These are phyloP conservation scores for Patiria pectinifera DNA, from an alignment of 53 echinoderm and acorn worm genomes.

Conservation along the genomic window DNA sequence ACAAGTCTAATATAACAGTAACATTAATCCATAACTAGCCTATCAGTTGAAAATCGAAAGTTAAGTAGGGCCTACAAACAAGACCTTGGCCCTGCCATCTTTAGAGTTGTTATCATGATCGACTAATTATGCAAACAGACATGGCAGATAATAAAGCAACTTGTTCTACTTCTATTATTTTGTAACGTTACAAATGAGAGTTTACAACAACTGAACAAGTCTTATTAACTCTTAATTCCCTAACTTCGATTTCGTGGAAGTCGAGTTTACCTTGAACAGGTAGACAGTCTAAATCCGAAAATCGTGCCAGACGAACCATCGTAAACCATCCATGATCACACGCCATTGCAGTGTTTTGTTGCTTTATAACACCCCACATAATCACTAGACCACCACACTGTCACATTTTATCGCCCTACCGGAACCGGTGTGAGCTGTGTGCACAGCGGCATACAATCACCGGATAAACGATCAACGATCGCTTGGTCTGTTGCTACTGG, in stretches of 20 bases:
- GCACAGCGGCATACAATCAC: neutral
- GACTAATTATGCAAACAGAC: no score
- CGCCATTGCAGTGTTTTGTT: conserved; percentile 9
- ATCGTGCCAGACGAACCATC: neutral
- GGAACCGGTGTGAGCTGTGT: neutral
- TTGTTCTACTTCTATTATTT: no score
- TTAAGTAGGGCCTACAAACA: no score
- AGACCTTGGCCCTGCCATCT: no score
- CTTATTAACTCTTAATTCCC: no score
- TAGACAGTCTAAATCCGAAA: neutral
- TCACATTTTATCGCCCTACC: neutral
- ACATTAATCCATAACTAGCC: no score
- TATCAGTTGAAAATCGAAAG: no score
- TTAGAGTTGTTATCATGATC: no score
- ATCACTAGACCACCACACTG: neutral
- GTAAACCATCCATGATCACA: neutral
- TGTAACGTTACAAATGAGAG: no score
- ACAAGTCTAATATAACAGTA: no score
- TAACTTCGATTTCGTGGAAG: neutral
- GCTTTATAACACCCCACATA: neutral
- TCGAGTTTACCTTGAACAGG: neutral
- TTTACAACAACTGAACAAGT: no score
- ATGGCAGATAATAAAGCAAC: no score
- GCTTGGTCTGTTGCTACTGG: conserved; percentile 59
- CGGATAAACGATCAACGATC: conserved; percentile 28